Evolutionary conservation across 1,140 invertebrate species (phyloP).

Genomic region (Drosophila orena): DNA sequence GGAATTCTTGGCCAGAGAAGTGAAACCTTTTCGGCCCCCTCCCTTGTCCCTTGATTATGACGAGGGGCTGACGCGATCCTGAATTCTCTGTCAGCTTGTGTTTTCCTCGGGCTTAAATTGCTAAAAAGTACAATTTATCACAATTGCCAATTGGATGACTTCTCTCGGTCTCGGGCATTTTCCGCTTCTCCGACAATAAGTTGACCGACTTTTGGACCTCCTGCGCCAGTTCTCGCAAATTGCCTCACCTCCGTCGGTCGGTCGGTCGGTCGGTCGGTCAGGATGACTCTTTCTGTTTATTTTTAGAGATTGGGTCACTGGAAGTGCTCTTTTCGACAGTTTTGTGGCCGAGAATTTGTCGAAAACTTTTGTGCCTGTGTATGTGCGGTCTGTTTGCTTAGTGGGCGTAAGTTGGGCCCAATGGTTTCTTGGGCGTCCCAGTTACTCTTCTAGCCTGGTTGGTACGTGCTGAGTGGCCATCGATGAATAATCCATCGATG

Average conservation of each 20-base stretch:
- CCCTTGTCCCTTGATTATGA: slow-evolving; percentile 64
- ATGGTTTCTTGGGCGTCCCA: slow-evolving; percentile 23
- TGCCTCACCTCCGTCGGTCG: slow-evolving; percentile 35
- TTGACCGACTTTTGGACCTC: slow-evolving; percentile 43
- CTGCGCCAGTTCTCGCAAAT: slow-evolving; percentile 25
- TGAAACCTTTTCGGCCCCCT: slow-evolving; percentile 36
- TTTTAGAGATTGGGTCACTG: slow-evolving; percentile 60
- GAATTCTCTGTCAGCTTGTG: slow-evolving; percentile 15
- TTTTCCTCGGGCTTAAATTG: slow-evolving; percentile 62
- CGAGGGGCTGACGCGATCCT: slow-evolving; percentile 45
- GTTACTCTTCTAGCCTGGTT: slow-evolving; percentile 10
- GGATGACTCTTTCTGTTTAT: slow-evolving; percentile 57
- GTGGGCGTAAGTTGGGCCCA: slow-evolving; percentile 1
- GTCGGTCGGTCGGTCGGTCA: too few relatives aligned
- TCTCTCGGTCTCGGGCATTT: slow-evolving; percentile 1
- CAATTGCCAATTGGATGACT: slow-evolving; percentile 76
- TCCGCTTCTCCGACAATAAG: slow-evolving; percentile 15
- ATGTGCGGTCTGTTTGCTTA: slow-evolving; percentile 25
- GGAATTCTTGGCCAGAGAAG: slow-evolving; percentile 28
- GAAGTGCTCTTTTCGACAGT: slow-evolving; percentile 32
- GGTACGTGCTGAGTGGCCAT: slow-evolving; percentile 4
- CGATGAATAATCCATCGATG: slow-evolving; percentile 33
- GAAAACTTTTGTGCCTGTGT: slow-evolving; percentile 38
- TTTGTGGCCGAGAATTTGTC: slow-evolving; percentile 51
- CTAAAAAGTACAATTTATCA: slow-evolving; percentile 82